Evolutionary conservation across 2,113 vertebrate species (phyloP).

Genomic region (human (Homo sapiens)): DNA sequence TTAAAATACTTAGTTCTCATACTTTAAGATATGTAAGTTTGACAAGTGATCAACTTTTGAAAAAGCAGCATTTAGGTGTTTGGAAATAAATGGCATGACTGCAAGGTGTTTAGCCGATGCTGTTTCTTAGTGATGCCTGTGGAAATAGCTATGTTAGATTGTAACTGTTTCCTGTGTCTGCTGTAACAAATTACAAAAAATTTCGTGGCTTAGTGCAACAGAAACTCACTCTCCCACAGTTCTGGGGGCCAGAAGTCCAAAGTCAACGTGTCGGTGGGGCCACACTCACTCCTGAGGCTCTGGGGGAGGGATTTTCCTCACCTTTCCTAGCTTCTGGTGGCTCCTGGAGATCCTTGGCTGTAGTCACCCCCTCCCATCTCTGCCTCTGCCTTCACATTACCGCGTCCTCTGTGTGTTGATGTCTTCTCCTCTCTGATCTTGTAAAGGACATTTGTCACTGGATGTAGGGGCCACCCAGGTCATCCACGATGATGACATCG

Average conservation of each 20-base stretch:
- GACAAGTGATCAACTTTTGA: neutral
- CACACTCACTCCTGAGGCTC: neutral
- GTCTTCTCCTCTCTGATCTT: neutral
- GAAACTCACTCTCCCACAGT: fast-evolving
- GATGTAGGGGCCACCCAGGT: neutral
- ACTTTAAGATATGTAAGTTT: neutral
- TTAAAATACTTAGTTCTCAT: neutral
- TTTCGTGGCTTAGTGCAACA: fast-evolving
- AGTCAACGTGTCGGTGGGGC: too few species aligned
- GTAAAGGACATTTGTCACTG: fast-evolving
- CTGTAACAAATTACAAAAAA: fast-evolving
- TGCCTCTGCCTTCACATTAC: neutral
- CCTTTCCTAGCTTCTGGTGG: fast-evolving
- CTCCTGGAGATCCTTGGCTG: neutral
- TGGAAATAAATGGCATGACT: neutral
- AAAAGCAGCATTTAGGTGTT: too few species aligned
- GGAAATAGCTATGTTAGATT: neutral
- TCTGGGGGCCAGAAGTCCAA: neutral
- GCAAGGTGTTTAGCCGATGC: neutral
- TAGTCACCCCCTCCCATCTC: neutral
- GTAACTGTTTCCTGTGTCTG: neutral
- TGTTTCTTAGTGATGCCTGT: neutral
- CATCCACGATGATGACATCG: neutral
- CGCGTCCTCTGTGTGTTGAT: neutral
- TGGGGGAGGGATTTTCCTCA: neutral